A percentile compares a stretch with the other conserved stretches of the same genome.
Evolutionary conservation across 2,888 invertebrate species (phyloP).

Genomic region (Noctua janthe): DNA sequence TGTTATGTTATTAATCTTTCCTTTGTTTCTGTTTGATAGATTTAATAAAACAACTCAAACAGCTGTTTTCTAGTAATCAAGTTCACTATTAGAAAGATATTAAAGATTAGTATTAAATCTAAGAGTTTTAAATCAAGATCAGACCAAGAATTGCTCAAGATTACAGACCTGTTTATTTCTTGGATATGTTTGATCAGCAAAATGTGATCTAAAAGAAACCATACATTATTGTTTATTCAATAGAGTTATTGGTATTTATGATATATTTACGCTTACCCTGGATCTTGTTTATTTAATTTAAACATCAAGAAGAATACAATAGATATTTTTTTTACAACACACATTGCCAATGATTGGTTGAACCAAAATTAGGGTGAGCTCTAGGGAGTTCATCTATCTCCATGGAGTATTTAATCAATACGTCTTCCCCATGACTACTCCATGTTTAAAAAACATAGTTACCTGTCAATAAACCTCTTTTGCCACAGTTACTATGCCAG

Average conservation of each 20-base stretch:
- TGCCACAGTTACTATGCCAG: slow-evolving; percentile 80
- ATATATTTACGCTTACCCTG: background rate
- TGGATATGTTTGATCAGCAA: background rate
- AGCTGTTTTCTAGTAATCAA: background rate
- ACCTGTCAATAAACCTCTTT: background rate
- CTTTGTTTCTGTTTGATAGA: background rate
- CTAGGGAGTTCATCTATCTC: background rate
- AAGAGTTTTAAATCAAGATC: background rate
- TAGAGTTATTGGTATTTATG: background rate
- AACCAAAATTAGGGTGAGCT: background rate
- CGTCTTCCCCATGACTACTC: background rate
- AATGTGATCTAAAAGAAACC: background rate
- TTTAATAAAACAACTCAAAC: background rate
- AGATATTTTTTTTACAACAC: too few species aligned
- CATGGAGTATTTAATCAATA: slow-evolving; percentile 35
- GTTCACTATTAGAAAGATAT: too few species aligned
- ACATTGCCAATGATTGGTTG: background rate
- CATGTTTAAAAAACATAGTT: background rate
- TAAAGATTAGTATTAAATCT: too few species aligned
- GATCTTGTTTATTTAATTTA: background rate
- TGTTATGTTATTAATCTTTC: background rate
- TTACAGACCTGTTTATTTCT: background rate
- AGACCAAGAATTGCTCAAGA: background rate
- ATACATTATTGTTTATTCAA: background rate
- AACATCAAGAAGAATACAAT: background rate